These are phyloP conservation scores for Listrodromus nycthemerus DNA, from an alignment of 2,888 invertebrate species.

Conservation along the genomic window DNA sequence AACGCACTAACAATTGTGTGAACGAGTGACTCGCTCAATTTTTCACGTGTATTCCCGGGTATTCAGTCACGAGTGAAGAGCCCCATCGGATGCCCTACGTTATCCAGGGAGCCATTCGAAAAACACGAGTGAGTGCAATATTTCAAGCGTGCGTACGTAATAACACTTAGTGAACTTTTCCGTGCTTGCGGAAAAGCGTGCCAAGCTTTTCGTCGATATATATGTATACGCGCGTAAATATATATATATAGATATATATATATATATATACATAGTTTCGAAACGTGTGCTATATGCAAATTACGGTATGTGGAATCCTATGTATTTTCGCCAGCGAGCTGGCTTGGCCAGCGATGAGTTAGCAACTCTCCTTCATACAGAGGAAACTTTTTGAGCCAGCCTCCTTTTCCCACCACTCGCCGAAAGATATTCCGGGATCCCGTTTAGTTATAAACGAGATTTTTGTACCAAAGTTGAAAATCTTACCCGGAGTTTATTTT, in stretches of 20 bases:
- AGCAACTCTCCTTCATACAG: constrained; percentile 59
- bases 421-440: constrained; percentile 32
- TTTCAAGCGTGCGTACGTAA: constrained; percentile 39
- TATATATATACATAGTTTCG: neutral
- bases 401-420: constrained; percentile 31
- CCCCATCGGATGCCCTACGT: constrained; percentile 44
- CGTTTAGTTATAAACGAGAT: constrained; percentile 52
- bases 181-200: constrained; percentile 36
- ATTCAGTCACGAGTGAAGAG: constrained; percentile 27
- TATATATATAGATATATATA: neutral
- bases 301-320: constrained; percentile 28
- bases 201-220: constrained; percentile 44
- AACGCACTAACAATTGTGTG: constrained; percentile 11
- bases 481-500: constrained; percentile 15
- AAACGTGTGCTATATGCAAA: constrained; percentile 18
- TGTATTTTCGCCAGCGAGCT: constrained; percentile 46
- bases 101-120: constrained; percentile 38
- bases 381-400: constrained; percentile 54
- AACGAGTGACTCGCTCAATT: constrained; percentile 2
- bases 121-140: constrained; percentile 43
- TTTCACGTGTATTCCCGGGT: constrained; percentile 17
- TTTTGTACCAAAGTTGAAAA: constrained; percentile 42
- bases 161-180: constrained; percentile 50
- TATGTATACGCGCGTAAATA: neutral
- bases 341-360: constrained; percentile 48